A percentile compares a stretch with the other conserved stretches of the same genome.
Evolutionary conservation across 2,888 invertebrate genomes (phyloP).

Genomic region (Ennomos fuscantarius): DNA sequence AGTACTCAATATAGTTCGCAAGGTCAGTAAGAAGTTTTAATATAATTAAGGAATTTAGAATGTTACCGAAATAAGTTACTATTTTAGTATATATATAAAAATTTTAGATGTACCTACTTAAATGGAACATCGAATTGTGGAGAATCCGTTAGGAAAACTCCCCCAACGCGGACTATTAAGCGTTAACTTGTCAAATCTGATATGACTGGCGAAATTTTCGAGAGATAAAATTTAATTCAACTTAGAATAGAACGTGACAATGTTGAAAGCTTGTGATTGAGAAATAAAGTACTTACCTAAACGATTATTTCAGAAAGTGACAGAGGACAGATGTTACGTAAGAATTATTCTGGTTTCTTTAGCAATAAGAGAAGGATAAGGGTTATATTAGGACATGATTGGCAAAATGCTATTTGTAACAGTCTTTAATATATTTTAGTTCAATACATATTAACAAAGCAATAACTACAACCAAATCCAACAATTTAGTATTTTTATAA

Average conservation of each 20-base stretch:
- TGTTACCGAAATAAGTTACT: slow-evolving; percentile 12
- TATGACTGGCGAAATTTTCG: slow-evolving; percentile 35
- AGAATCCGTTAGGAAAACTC: slow-evolving; percentile 33
- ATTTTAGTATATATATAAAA: slow-evolving; percentile 37
- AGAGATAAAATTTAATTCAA: slow-evolving; percentile 32
- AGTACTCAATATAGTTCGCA: slow-evolving; percentile 13
- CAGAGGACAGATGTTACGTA: neutral
- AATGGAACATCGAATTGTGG: slow-evolving; percentile 31
- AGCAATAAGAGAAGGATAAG: neutral
- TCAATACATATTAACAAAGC: no score
- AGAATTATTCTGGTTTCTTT: no score
- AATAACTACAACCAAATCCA: no score
- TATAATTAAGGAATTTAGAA: neutral
- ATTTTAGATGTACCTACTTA: slow-evolving; percentile 33
- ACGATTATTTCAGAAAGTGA: slow-evolving; percentile 7
- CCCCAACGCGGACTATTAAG: slow-evolving; percentile 42
- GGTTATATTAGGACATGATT: neutral
- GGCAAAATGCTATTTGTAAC: no score
- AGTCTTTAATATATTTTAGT: no score
- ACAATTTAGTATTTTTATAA: no score
- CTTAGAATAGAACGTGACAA: slow-evolving; percentile 20
- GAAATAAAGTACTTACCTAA: slow-evolving; percentile 4
- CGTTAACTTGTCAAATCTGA: slow-evolving; percentile 56
- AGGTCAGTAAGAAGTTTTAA: slow-evolving; percentile 11
- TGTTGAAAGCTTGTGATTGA: slow-evolving; percentile 1